Base-by-base conservation (phyloP, 1,140 invertebrate species). In the Antheraea pernyi region DNA sequence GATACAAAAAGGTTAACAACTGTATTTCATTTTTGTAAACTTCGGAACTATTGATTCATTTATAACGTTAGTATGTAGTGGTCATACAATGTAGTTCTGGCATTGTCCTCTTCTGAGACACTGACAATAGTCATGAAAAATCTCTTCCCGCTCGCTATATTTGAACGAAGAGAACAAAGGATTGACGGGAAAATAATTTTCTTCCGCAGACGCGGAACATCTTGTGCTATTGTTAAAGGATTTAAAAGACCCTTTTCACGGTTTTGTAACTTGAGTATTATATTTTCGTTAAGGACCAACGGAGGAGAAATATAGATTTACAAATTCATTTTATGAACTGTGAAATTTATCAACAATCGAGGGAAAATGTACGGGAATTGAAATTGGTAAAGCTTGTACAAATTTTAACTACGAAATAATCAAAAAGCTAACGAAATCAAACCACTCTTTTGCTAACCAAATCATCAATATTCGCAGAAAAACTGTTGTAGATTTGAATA, bases 171-270 rank as follows among this genome's bases (percentile, higher is more conserved):
- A 73, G 78, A 79, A 84, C 81, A 85, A 91, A 83, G 82, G 80
- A 74, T 72, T 67, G 70, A 72, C 71, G 78, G 77, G 75, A 82
- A 87, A 89, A 91, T 88, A 83, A 89, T 91, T 91, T 89, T 89
- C 84, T 81, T 81, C 80, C 73, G 60, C 70, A 69, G 67, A 78
- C 77, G 73, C 78, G 77, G 81, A 81, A 78, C 84, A 83, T 84
- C 82, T 87, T 84, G 75, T 85, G 86, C 84, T 84, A 89, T 91
- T 91, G 84, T 88, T 78, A 81, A 83, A 80, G 86, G 88, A 88
- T 88, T 89, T 88, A 74, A 82, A 67, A 83, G 85, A 81, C 82
- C 85, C 84, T 83, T 86, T 89, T 86, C 86, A 85, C 78, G 73
- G 76, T 77, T 78, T 61, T 16, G 10, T 36, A 36, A 53, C 19